Evolutionary conservation across 2,888 invertebrate genomes (phyloP).

Genomic region (Idaea dimidiata): DNA sequence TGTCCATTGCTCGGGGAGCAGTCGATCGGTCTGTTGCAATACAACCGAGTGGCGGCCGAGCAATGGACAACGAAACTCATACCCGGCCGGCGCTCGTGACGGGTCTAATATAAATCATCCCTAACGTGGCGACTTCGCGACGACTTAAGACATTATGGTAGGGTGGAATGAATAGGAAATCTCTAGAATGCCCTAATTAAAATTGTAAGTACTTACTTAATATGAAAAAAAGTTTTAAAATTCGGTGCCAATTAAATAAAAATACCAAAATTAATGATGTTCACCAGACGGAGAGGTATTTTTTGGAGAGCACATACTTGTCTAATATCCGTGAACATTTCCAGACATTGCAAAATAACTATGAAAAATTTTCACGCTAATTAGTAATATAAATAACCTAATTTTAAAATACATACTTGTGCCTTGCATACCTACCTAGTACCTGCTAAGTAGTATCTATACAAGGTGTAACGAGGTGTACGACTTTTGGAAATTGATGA

Average conservation of each 20-base stretch:
- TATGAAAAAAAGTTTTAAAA: neutral
- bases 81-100: too few species aligned
- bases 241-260: neutral
- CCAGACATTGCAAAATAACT: conserved; percentile 2
- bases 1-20: too few species aligned
- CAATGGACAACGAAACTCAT: too few species aligned
- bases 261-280: neutral
- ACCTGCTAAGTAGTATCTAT: too few species aligned
- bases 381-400: neutral
- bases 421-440: neutral
- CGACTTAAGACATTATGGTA: too few species aligned
- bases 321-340: neutral
- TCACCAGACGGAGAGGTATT: conserved; percentile 9
- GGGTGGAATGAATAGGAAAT: neutral
- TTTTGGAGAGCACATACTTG: neutral
- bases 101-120: too few species aligned
- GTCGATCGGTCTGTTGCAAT: too few species aligned
- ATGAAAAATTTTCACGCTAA: neutral
- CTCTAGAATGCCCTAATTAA: neutral
- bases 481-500: too few species aligned
- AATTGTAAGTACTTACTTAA: neutral
- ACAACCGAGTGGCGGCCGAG: too few species aligned
- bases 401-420: conserved; percentile 4
- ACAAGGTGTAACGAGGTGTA: too few species aligned
- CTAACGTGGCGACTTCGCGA: too few species aligned